Conservation (phyloP, 1,140 invertebrate species). For the Scaptomyza montana region DNA sequence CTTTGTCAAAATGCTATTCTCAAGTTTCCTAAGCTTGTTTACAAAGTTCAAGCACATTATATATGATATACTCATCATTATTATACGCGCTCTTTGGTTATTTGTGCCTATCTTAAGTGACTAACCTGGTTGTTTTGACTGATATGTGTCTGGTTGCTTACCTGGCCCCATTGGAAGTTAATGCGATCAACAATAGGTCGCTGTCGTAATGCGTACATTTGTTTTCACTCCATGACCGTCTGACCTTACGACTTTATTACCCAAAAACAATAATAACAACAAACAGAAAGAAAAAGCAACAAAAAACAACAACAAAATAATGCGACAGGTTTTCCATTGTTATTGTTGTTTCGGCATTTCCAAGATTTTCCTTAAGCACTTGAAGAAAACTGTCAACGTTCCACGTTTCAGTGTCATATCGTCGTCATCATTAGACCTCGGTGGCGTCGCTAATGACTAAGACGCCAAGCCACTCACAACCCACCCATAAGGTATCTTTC, state of each 20-base stretch:
- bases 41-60: neutral
- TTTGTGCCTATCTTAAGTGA: conserved; percentile 2
- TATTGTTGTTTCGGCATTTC: conserved; percentile 26
- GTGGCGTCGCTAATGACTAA: conserved; percentile 47
- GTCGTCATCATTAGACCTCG: conserved; percentile 5
- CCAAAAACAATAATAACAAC: conserved; percentile 22
- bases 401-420: conserved; percentile 5
- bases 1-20: neutral
- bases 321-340: conserved; percentile 59
- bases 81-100: conserved; percentile 4
- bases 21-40: neutral
- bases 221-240: conserved; percentile 31
- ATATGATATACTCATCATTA: neutral
- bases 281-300: too few relatives aligned
- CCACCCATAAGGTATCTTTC: too few relatives aligned
- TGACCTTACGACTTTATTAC: conserved; percentile 78
- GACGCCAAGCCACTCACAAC: conserved; percentile 7
- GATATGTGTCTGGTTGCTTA: conserved; percentile 1
- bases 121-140: conserved; percentile 7
- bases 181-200: conserved; percentile 33
- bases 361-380: conserved; percentile 43
- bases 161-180: conserved; percentile 21
- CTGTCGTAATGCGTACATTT: conserved; percentile 12
- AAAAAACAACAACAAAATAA: conserved; percentile 49
- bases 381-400: conserved; percentile 22